Percentiles rank a stretch among this genome's conserved stretches.
These are phyloP conservation scores for Crambe crambe DNA, from an alignment of 37 sponge, comb jelly and placozoan genomes.

Conservation along the genomic window DNA sequence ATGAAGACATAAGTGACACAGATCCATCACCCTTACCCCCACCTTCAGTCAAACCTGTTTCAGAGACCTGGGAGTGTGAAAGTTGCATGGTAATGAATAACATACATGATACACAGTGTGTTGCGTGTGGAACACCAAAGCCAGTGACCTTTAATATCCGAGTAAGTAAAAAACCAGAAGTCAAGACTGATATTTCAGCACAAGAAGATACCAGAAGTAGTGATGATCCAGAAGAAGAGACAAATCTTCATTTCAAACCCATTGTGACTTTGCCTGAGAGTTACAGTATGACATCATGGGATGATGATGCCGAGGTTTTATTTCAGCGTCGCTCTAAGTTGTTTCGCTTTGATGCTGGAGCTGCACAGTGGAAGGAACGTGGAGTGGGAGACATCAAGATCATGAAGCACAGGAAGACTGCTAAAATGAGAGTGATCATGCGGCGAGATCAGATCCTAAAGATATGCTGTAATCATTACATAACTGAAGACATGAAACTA, in stretches of 20 bases:
- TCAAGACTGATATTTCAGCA: no score
- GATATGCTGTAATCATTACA: conserved; percentile 93
- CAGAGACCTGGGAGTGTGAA: conserved; percentile 37
- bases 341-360: conserved; percentile 75
- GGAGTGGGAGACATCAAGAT: conserved; percentile 95
- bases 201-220: no score
- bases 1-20: no score
- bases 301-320: conserved; percentile 73
- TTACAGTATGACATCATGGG: conserved; percentile 56
- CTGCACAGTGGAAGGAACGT: conserved; percentile 98
- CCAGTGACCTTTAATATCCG: no score
- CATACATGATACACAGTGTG: conserved; percentile 23
- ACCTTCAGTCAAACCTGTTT: no score
- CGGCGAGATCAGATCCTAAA: conserved; percentile 92
- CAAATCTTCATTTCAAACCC: conserved; percentile 84
- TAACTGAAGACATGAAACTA: conserved; percentile 76
- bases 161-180: no score
- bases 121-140: conserved; percentile 23
- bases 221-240: no score
- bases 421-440: conserved; percentile 80
- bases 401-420: conserved; percentile 49
- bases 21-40: no score
- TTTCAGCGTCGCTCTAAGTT: conserved; percentile 78
- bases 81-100: conserved; percentile 47
- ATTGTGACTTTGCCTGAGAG: conserved; percentile 78